Evolutionary conservation across 2,888 invertebrate species (phyloP).

Genomic region (Scrobipalpa costella): DNA sequence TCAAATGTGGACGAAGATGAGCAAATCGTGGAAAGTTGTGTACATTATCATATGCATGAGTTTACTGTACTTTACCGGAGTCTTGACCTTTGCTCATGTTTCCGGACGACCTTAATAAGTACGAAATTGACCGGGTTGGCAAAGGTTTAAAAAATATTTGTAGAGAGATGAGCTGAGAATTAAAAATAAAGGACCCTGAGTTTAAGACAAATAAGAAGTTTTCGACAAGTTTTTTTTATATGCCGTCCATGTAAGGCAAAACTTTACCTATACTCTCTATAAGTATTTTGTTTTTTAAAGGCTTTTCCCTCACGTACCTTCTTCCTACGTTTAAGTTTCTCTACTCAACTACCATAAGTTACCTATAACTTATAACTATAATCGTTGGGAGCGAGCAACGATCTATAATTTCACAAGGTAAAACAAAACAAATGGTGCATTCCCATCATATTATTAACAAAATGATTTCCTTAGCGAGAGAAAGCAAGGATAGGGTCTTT

Average conservation of each 20-base stretch:
- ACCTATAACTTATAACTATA: not conserved
- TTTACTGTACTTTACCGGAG: not conserved
- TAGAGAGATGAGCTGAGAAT: not conserved
- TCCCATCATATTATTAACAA: constrained; percentile 3
- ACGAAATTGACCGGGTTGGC: constrained; percentile 1
- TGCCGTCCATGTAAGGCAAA: too few species aligned
- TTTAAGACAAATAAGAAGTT: too few species aligned
- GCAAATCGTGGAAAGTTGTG: not conserved
- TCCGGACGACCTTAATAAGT: constrained; percentile 8
- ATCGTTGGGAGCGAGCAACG: constrained; percentile 3
- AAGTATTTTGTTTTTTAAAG: too few species aligned
- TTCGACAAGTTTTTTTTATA: too few species aligned
- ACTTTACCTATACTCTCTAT: too few species aligned
- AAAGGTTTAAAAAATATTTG: not conserved
- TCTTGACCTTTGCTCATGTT: not conserved
- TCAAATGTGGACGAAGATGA: not conserved
- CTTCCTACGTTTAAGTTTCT: not conserved
- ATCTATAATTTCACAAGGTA: constrained; percentile 7
- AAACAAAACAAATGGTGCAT: constrained; percentile 11
- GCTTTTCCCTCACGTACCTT: too few species aligned
- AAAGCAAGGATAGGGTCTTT: constrained; percentile 54
- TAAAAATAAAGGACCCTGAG: not conserved
- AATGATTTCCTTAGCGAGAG: constrained; percentile 35
- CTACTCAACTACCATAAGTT: not conserved
- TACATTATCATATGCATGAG: constrained; percentile 10